Evolutionary conservation across 2,113 vertebrate genomes (phyloP), one percentile per base, ranked within the genome.

Genomic region (Ursus arctos): DNA sequence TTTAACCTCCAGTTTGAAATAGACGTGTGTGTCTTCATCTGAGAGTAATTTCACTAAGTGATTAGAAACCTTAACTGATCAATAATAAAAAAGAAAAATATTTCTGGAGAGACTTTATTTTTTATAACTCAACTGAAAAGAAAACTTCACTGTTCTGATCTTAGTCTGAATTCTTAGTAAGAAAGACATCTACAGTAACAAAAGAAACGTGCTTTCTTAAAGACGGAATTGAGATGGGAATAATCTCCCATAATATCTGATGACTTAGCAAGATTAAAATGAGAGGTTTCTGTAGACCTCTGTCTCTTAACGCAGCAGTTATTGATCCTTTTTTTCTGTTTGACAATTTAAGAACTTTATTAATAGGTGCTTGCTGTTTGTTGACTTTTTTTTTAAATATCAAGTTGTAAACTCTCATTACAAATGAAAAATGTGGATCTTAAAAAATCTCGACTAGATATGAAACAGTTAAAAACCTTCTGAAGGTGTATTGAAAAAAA

Each of bases 381-480:
- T 36, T 55, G 10, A 55, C 43, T 96, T 96, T 51, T 61, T 65
- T 92, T 43, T 43, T 43, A 83, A 65, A 67, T 53, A 53, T 57
- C 33, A 87, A 71, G 31, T 59, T 63, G 24, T 43, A 67, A 93
- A 89, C 5, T 79, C 94, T 86, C 82, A 82, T 63, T 83, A 84
- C 36, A 88, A 88, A 91, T 91, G 96, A 72, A 96, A 97, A 96
- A 94, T 80, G 31, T 86, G 21, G 59, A 93, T 88, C 71, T 96
- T 89, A 82, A 94, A 43, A 77, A 77, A 16, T 76, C 43, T 77
- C 43, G 43, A 77, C 26, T 2, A 28, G 14, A 28, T 76, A 28
- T 31, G 14, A 74, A 74, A 74, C 71, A 24, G 22, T 76, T 15
- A 31, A 49, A 10, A 76, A 47, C 28, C 43, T 13, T 76, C 49